Evolutionary conservation across 2,797 vertebrate species (phyloP).

Genomic region (Leptatherina wallacei): DNA sequence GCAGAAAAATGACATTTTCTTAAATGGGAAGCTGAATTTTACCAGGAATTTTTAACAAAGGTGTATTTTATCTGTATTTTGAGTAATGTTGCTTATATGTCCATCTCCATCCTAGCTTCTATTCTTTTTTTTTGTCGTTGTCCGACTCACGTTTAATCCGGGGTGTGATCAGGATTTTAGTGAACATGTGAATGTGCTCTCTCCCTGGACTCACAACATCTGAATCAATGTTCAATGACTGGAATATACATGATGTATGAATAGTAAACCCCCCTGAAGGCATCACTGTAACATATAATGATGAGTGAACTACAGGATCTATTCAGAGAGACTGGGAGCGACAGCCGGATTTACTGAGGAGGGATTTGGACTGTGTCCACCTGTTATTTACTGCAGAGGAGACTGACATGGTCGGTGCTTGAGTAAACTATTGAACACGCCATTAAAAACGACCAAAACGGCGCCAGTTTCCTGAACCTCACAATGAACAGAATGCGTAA

Average conservation of each 20-base stretch:
- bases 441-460: neutral
- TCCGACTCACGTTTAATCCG: neutral
- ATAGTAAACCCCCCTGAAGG: neutral
- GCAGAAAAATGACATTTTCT: neutral
- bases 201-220: neutral
- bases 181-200: neutral
- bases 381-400: slow-evolving; percentile 2
- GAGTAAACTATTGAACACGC: neutral
- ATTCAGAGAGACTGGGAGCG: neutral
- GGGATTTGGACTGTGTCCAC: neutral
- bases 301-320: neutral
- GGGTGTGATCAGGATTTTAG: neutral
- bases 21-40: neutral
- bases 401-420: neutral
- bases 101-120: neutral
- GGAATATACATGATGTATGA: neutral
- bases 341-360: rapidly evolving
- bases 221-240: neutral
- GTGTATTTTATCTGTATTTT: neutral
- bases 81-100: neutral
- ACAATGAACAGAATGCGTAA: slow-evolving; percentile 1
- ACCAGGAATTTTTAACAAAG: neutral
- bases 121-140: neutral
- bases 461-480: neutral
- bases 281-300: neutral